Evolutionary conservation across 2,888 invertebrate genomes (phyloP).

Genomic region (Macroteleia sp.): DNA sequence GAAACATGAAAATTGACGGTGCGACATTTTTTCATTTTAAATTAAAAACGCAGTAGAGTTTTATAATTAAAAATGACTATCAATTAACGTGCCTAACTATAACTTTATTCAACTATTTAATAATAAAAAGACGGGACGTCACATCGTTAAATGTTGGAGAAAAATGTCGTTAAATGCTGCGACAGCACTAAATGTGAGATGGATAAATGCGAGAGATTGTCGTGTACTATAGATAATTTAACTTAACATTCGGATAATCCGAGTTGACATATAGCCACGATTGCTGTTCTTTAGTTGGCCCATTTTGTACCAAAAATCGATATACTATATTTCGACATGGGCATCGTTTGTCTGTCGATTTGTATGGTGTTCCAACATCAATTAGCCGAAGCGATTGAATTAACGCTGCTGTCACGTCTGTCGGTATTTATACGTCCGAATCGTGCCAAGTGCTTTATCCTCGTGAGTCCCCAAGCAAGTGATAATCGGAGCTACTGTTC

Average conservation of each 20-base stretch:
- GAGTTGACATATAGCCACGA: conserved; percentile 36
- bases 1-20: conserved; percentile 1
- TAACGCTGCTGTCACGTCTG: conserved; percentile 43
- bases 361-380: conserved; percentile 49
- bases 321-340: conserved; percentile 41
- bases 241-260: conserved; percentile 35
- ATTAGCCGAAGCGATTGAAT: conserved; percentile 53
- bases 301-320: conserved; percentile 37
- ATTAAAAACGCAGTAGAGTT: conserved; percentile 7
- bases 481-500: conserved; percentile 51
- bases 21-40: conserved; percentile 18
- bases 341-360: conserved; percentile 44
- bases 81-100: conserved; percentile 19
- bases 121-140: conserved; percentile 10
- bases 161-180: conserved; percentile 33
- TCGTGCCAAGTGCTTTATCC: conserved; percentile 60
- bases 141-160: conserved; percentile 22
- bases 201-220: conserved; percentile 32
- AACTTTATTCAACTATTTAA: conserved; percentile 19
- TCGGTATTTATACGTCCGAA: conserved; percentile 51
- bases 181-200: conserved; percentile 28
- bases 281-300: conserved; percentile 33
- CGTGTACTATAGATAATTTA: conserved; percentile 33
- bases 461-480: conserved; percentile 48
- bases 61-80: conserved; percentile 24